phyloP scores from a whole-genome alignment of 2,888 invertebrate species.

The Eupithecia centaureata region DNA sequence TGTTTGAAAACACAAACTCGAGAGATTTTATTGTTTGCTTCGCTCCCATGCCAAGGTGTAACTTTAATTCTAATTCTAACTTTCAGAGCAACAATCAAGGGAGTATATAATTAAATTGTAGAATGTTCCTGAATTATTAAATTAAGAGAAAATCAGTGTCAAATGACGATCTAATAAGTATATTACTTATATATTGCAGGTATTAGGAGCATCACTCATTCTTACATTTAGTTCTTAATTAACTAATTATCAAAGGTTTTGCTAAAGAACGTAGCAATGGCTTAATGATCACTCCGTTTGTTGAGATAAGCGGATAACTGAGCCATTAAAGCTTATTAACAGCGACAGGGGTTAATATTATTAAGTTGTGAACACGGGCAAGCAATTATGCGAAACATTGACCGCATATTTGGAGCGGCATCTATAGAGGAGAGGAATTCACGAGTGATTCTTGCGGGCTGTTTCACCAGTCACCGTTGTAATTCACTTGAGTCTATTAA shows the following conservation, averaged over 20 bases:
- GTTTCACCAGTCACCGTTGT: constrained; percentile 53
- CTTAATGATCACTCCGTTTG: constrained; percentile 16
- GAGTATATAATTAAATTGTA: not conserved
- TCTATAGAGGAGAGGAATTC: constrained; percentile 42
- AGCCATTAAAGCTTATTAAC: constrained; percentile 21
- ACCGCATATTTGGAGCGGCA: constrained; percentile 35
- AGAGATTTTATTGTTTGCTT: constrained; percentile 28
- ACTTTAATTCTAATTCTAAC: constrained; percentile 21
- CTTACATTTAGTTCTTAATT: not conserved
- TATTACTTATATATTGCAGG: not conserved
- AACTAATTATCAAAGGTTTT: constrained; percentile 1
- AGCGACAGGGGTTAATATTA: constrained; percentile 30
- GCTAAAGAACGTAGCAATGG: constrained; percentile 13
- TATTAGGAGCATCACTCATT: not conserved
- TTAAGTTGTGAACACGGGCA: constrained; percentile 29
- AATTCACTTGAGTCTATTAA: constrained; percentile 67
- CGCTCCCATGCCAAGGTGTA: constrained; percentile 10
- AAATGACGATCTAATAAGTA: not conserved
- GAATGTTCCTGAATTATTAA: not conserved
- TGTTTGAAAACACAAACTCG: constrained; percentile 34
- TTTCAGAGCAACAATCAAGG: constrained; percentile 15
- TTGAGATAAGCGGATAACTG: constrained; percentile 23
- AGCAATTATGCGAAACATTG: constrained; percentile 32
- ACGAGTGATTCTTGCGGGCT: constrained; percentile 52
- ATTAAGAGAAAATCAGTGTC: not conserved